These are phyloP conservation scores for Trichomycterus rosablanca DNA, from an alignment of 2,113 vertebrate genomes.

Conservation along the genomic window DNA sequence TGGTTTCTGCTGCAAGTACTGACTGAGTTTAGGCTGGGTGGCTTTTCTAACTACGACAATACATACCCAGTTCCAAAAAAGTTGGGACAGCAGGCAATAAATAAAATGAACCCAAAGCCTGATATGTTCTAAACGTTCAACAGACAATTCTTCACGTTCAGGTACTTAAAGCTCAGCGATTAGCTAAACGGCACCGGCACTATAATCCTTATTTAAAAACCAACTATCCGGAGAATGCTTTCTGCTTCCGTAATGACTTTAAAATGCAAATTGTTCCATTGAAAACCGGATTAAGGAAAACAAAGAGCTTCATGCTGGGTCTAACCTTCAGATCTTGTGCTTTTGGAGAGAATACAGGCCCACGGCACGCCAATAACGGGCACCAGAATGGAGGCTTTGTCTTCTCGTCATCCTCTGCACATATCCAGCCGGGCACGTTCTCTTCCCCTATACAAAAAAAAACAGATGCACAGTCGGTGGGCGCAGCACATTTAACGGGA, in stretches of 20 bases:
- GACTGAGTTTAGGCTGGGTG: no score
- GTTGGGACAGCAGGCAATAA: no score
- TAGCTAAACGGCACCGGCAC: no score
- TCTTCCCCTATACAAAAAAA: constrained; percentile 70
- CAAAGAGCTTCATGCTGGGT: background rate
- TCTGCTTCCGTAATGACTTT: background rate
- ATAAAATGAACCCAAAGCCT: no score
- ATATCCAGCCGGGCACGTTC: constrained; percentile 82
- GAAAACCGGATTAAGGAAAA: background rate
- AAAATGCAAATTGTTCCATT: background rate
- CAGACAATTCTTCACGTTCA: no score
- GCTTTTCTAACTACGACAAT: no score
- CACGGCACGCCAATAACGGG: constrained; percentile 73
- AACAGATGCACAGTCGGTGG: background rate
- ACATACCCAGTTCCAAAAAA: no score
- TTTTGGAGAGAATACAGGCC: constrained; percentile 72
- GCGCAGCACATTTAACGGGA: background rate
- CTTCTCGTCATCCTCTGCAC: constrained; percentile 76
- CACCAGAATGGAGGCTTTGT: constrained; percentile 78
- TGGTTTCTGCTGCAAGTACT: no score
- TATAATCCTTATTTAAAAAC: no score
- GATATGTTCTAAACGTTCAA: no score
- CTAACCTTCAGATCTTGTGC: constrained; percentile 62
- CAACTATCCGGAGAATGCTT: background rate
- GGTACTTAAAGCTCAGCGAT: no score